Base-by-base conservation (phyloP, 2,113 vertebrate species). In the Electrona antarctica region DNA sequence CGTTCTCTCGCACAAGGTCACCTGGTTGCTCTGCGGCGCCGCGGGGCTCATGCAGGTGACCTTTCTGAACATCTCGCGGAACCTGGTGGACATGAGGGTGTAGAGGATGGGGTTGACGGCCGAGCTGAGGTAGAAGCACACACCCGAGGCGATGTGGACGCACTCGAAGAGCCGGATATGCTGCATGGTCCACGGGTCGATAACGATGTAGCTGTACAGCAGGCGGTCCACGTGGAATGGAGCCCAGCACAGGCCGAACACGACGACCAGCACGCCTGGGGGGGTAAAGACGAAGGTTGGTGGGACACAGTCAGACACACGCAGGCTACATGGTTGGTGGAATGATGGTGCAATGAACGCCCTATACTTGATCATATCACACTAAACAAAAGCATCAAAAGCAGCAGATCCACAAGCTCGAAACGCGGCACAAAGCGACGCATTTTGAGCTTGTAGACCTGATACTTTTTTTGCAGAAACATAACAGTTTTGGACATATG, bases 211-310 rank as follows among this genome's bases (percentile, higher is more conserved):
- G 80, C 95, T 96, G 96, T 95, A 98, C 91, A 95, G 92, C 0
- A 98, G 88, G 11, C 96, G 95, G 74, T 98, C 96, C 0, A 90
- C 79, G 50, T 98, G 96, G 87, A 98, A 98, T 0, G 95, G 96
- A 3, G 96, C 96, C 97, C 96, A 98, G 90, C 96, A 97, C 74
- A 98, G 84, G 52, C 92, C 94, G 0, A 98, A 97, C 33, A 98
- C 94, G 14, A 95, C 78, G 65, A 98, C 96, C 86, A 98, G 81
- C 62, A 94, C 92, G 0, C 96, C 96, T 98, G 92, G 7, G 21
- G 21, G 21, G 21, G 21, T 21, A 21, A 21, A 2, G 21, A 21
- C 21, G 21, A 21, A 21, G 21, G 21, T 21, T 21, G 21, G 21
- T 21, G 21, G 21, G 21, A 21, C 21, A 1, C 21, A 21, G 21